Conservation (phyloP, 1,140 invertebrate genomes). For the Bicyclus anynana region DNA sequence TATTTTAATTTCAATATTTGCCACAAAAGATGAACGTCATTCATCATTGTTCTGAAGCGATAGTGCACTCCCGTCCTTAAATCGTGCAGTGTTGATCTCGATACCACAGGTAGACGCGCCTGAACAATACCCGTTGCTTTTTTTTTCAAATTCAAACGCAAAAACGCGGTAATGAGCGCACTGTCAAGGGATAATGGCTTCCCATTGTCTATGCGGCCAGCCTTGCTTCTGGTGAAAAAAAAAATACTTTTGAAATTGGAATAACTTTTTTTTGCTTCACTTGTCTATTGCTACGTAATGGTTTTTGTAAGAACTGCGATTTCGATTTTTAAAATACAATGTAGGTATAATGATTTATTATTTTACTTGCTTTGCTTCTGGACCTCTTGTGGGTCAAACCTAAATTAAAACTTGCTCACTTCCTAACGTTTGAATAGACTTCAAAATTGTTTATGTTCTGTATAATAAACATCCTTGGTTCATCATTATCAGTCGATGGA, state of each 20-base stretch:
- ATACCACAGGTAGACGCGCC: conserved; percentile 65
- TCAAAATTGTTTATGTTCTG: no score
- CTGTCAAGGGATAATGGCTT: conserved; percentile 55
- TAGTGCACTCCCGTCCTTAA: neutral
- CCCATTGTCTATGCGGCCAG: conserved; percentile 65
- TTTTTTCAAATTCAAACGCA: conserved; percentile 33
- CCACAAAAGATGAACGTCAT: conserved; percentile 4
- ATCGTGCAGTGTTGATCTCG: conserved; percentile 29
- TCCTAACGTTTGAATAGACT: no score
- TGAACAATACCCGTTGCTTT: conserved; percentile 49
- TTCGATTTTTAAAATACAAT: neutral
- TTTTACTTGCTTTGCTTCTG: no score
- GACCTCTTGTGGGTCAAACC: no score
- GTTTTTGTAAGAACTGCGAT: neutral
- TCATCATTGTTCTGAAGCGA: neutral
- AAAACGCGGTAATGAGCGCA: conserved; percentile 73
- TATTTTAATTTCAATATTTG: no score
- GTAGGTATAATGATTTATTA: no score
- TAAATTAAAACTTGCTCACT: no score
- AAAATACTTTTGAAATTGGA: conserved; percentile 25
- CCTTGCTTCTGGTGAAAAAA: conserved; percentile 43
- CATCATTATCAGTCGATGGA: no score
- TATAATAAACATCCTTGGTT: no score
- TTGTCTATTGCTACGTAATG: conserved; percentile 15
- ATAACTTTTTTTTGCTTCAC: neutral